A percentile compares a stretch with the other conserved stretches of the same genome.
Conservation (phyloP, 2,888 invertebrate species). For the Orthosia incerta region DNA sequence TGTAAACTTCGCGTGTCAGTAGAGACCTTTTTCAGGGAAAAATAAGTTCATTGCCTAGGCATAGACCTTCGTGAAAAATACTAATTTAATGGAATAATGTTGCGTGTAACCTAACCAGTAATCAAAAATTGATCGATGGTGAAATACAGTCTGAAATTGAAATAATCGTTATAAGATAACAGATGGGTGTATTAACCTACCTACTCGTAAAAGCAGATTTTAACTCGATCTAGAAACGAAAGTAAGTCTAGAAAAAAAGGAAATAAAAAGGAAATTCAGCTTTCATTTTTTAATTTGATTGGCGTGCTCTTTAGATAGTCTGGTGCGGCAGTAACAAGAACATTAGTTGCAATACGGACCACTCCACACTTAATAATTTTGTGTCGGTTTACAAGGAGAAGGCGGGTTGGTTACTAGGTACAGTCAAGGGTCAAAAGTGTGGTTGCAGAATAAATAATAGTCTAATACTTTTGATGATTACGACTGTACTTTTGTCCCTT, state of each 20-base stretch:
- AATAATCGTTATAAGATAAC: conserved; percentile 3
- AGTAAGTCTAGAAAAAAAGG: not conserved
- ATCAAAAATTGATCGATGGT: conserved; percentile 17
- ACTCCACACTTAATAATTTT: not conserved
- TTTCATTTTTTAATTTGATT: not conserved
- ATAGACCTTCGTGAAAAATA: conserved; percentile 26
- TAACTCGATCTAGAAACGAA: not conserved
- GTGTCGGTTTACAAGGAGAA: not conserved
- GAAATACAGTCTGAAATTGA: not conserved
- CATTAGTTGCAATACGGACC: not conserved
- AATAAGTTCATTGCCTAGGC: conserved; percentile 16
- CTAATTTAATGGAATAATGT: conserved; percentile 10
- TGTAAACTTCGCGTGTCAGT: conserved; percentile 39
- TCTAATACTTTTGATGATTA: no score
- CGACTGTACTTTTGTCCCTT: not conserved
- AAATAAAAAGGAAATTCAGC: not conserved
- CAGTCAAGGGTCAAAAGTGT: no score
- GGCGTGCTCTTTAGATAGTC: not conserved
- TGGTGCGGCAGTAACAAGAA: not conserved
- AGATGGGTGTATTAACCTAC: not conserved
- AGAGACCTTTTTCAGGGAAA: conserved; percentile 10
- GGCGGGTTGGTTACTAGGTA: not conserved
- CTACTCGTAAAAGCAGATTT: not conserved
- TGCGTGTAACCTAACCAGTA: conserved; percentile 21
- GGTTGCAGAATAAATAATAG: no score